phyloP scores from a whole-genome alignment of 2,888 invertebrate genomes.

The Serrognathus titanus region DNA sequence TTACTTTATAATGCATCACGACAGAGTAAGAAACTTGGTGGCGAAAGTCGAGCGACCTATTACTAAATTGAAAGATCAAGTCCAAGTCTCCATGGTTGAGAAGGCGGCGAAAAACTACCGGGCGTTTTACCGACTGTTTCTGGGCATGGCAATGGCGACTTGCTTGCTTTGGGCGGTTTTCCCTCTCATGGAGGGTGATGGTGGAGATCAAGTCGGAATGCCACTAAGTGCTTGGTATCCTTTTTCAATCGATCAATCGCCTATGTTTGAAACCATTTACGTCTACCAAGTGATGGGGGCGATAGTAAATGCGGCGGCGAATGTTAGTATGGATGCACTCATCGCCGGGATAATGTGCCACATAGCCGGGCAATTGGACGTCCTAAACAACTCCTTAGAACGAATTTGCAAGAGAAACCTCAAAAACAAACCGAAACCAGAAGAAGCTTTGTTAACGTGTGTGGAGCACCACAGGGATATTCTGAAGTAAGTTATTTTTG shows the following conservation, averaged over 20 bases:
- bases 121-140: slow-evolving; percentile 31
- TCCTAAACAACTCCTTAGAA: slow-evolving; percentile 46
- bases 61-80: slow-evolving; percentile 31
- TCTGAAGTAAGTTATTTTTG: slow-evolving; percentile 17
- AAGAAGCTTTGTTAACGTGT: slow-evolving; percentile 18
- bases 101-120: slow-evolving; percentile 28
- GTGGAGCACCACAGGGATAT: slow-evolving; percentile 25
- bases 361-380: slow-evolving; percentile 50
- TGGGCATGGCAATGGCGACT: slow-evolving; percentile 30
- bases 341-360: slow-evolving; percentile 51
- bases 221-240: slow-evolving; percentile 49
- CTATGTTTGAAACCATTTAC: slow-evolving; percentile 50
- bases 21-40: slow-evolving; percentile 21
- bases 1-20: slow-evolving; percentile 9
- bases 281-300: slow-evolving; percentile 51
- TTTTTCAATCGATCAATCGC: slow-evolving; percentile 46
- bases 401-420: background rate
- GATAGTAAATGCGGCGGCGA: slow-evolving; percentile 49
- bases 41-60: slow-evolving; percentile 23
- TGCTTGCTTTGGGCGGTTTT: slow-evolving; percentile 40
- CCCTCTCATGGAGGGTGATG: slow-evolving; percentile 35
- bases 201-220: slow-evolving; percentile 15
- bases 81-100: slow-evolving; percentile 29
- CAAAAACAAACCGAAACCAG: background rate
- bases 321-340: slow-evolving; percentile 53